These are phyloP conservation scores for Arctocebus calabarensis DNA, from an alignment of 2,797 vertebrate species.

Conservation along the genomic window DNA sequence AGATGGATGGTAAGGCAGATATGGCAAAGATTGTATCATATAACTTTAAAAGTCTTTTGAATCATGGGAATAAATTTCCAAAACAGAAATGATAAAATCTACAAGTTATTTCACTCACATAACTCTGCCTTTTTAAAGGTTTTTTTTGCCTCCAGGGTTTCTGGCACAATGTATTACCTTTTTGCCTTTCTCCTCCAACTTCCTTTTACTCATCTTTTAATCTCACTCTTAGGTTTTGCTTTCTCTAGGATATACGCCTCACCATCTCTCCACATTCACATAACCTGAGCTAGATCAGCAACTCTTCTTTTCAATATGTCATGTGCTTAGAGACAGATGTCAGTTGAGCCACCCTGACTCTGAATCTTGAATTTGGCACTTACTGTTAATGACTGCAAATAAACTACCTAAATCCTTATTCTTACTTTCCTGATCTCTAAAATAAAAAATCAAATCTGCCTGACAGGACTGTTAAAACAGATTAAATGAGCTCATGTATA, in stretches of 20 bases:
- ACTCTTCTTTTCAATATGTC: neutral
- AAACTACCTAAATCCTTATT: conserved; percentile 31
- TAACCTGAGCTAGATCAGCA: neutral
- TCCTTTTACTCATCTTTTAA: neutral
- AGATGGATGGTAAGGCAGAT: neutral
- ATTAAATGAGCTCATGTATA: conserved; percentile 11
- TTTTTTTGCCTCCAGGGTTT: neutral
- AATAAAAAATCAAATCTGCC: conserved; percentile 9
- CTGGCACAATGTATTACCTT: neutral
- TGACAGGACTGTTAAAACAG: neutral
- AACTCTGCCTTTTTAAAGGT: neutral
- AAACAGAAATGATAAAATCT: neutral
- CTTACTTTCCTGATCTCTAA: conserved; percentile 17
- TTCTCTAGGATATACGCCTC: neutral
- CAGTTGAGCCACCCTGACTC: neutral
- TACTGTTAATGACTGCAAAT: neutral
- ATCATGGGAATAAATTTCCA: neutral
- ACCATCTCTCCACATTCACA: neutral
- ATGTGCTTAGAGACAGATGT: neutral
- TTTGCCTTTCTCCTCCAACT: neutral
- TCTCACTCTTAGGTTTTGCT: neutral
- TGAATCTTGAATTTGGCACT: neutral
- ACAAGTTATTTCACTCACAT: neutral
- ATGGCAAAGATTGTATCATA: neutral
- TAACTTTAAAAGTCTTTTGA: neutral